Percentiles rank a stretch among this genome's conserved stretches.
Conservation (phyloP, 2,888 invertebrate species). For the Tillus elongatus region DNA sequence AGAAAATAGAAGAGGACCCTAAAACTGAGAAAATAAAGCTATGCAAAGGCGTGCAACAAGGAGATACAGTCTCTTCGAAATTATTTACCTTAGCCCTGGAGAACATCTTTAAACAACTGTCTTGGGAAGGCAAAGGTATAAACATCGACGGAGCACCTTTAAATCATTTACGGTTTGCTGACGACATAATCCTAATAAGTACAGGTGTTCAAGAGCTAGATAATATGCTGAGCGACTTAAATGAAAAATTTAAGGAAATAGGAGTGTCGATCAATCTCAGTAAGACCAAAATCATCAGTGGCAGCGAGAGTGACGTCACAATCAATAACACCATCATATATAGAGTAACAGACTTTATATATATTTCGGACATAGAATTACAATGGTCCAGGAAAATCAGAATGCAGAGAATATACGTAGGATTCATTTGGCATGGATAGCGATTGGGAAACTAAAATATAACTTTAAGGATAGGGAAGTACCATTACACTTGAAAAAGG, state of each 20-base stretch:
- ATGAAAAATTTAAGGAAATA: not conserved
- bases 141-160: not conserved
- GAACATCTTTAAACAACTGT: not conserved
- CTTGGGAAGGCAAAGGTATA: not conserved
- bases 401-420: not conserved
- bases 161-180: constrained; percentile 3
- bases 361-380: not conserved
- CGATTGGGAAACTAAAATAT: constrained; percentile 1
- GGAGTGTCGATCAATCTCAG: not conserved
- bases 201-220: not conserved
- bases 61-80: not conserved
- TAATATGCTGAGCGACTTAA: not conserved
- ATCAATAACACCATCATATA: not conserved
- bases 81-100: constrained; percentile 2
- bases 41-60: not conserved
- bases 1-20: not conserved
- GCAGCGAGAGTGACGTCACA: not conserved
- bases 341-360: not conserved
- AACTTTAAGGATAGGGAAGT: not conserved
- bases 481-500: not conserved
- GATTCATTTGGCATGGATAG: not conserved
- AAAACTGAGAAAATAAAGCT: not conserved
- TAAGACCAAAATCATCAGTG: not conserved
- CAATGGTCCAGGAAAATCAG: not conserved
- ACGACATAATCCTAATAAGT: not conserved